Percentiles rank a stretch among this genome's conserved stretches.
Evolutionary conservation across 37 sponge, comb jelly and placozoan genomes (phyloP).

Genomic region (Beroe ovata): DNA sequence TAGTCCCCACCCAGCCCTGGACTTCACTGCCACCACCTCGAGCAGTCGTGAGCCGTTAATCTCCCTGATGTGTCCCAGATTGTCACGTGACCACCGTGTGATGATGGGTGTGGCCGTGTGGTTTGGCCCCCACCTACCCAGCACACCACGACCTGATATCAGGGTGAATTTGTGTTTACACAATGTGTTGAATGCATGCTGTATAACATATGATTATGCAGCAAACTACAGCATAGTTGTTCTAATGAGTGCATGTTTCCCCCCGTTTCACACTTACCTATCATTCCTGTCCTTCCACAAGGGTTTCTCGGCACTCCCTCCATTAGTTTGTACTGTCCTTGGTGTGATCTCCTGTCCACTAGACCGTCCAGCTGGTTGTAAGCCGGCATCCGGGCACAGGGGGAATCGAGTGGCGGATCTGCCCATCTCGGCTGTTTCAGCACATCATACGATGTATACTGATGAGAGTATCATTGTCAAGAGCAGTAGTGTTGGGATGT

Average conservation of each 20-base stretch:
- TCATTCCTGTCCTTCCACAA: slow-evolving; percentile 40
- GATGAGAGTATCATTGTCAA: no score
- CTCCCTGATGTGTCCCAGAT: background rate
- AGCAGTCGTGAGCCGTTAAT: slow-evolving; percentile 15
- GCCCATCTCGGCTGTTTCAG: slow-evolving; percentile 24
- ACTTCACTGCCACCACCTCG: slow-evolving; percentile 23
- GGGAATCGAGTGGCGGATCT: slow-evolving; percentile 59
- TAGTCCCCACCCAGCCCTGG: slow-evolving; percentile 46
- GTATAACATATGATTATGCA: no score
- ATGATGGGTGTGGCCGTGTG: slow-evolving; percentile 65
- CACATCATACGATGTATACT: slow-evolving; percentile 58
- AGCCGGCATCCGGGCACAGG: background rate
- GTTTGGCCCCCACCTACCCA: slow-evolving; percentile 64
- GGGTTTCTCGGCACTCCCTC: slow-evolving; percentile 65
- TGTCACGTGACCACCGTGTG: slow-evolving; percentile 28
- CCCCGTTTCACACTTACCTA: slow-evolving; percentile 17
- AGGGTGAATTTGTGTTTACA: no score
- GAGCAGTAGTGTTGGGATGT: no score
- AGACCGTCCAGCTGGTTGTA: slow-evolving; percentile 32
- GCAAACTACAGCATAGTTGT: no score
- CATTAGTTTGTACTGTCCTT: slow-evolving; percentile 33
- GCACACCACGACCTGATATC: slow-evolving; percentile 25
- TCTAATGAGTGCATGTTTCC: no score
- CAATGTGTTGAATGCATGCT: no score
- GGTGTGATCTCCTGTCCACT: slow-evolving; percentile 21